Conservation (phyloP, 2,797 vertebrate species). For the Sebastolobus alascanus region DNA sequence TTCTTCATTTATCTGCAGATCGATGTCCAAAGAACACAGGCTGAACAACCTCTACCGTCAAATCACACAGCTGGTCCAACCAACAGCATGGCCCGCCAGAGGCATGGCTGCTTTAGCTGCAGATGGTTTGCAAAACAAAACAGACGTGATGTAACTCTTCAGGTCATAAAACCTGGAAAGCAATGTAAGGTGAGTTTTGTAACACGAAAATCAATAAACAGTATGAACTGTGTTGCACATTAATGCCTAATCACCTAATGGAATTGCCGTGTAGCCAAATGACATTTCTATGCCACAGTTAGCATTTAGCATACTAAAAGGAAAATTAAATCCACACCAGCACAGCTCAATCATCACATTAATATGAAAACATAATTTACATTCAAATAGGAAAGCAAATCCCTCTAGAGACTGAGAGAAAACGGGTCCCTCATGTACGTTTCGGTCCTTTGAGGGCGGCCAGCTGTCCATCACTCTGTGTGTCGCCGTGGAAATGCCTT, state of each 20-base stretch:
- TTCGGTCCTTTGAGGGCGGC: slow-evolving; percentile 63
- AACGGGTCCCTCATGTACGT: slow-evolving; percentile 18
- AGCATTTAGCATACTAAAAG: slow-evolving; percentile 3
- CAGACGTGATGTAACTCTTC: slow-evolving; percentile 10
- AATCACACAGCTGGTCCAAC: slow-evolving; percentile 30
- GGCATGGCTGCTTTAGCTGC: slow-evolving; percentile 8
- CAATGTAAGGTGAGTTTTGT: slow-evolving; percentile 12
- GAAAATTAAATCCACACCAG: neutral
- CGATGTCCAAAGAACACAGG: slow-evolving; percentile 47
- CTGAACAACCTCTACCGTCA: slow-evolving; percentile 38
- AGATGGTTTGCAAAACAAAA: slow-evolving; percentile 36
- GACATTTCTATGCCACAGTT: neutral
- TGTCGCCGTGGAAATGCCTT: slow-evolving; percentile 67
- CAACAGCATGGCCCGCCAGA: slow-evolving; percentile 16
- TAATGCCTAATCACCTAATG: slow-evolving; percentile 7
- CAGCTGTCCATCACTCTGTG: slow-evolving; percentile 73
- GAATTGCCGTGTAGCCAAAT: neutral
- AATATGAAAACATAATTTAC: slow-evolving; percentile 32
- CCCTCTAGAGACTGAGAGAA: slow-evolving; percentile 25
- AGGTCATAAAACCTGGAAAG: slow-evolving; percentile 4
- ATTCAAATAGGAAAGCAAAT: slow-evolving; percentile 47
- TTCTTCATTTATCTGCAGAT: slow-evolving; percentile 69
- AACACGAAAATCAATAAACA: slow-evolving; percentile 7
- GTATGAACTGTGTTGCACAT: neutral
- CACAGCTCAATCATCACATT: slow-evolving; percentile 4